Base-by-base conservation (phyloP, 2,888 invertebrate species). In the Glyphotaelius pellucidus region DNA sequence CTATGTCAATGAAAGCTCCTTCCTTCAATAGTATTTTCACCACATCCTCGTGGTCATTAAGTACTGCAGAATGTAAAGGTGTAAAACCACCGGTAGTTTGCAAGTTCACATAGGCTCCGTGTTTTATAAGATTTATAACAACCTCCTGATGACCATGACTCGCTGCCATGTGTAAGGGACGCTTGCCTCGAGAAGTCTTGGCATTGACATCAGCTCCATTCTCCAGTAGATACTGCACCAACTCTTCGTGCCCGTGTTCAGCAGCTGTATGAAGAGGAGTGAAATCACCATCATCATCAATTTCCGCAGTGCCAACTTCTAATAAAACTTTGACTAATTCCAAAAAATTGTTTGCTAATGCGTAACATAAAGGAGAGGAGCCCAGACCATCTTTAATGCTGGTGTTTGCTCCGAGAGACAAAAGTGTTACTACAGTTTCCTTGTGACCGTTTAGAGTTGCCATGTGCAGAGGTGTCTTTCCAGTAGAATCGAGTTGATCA, bases 251-350 rank as follows among this genome's bases (percentile, higher is more conserved):
- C 3, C 88, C 88, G 19, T n/a, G 67, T 14, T 88, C 88, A 31
- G 88, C 88, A 32, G 88, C 88, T 15, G 19, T 31, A 15, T 88
- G 88, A 11, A 88, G 15, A 32, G 83, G 31, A 15, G 30, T n/a
- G 12, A 15, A 15, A 47, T 15, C 47, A 47, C 47, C 15, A 15
- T 15, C 15, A 15, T 79, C 67, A 67, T 11, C 25, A 25, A 31
- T 67, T 30, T 14, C 31, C 31, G 9, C 67, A 15, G 32, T 67
- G 3, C 67, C 88, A n/a, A 67, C 67, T 12, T 15, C 15, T 79
- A 88, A 31, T 67, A 88, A 19, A 19, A 31, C 9, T 25, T 88
- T 15, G 25, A 88, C 88, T 25, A 15, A 31, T 88, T 88, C 88
- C 30, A 9, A 15, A 47, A 47, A 47, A 47, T 47, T 47, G 47